Percentiles rank a stretch among this genome's conserved stretches.
These are phyloP conservation scores for Eilema depressum DNA, from an alignment of 2,888 invertebrate genomes.

Conservation along the genomic window DNA sequence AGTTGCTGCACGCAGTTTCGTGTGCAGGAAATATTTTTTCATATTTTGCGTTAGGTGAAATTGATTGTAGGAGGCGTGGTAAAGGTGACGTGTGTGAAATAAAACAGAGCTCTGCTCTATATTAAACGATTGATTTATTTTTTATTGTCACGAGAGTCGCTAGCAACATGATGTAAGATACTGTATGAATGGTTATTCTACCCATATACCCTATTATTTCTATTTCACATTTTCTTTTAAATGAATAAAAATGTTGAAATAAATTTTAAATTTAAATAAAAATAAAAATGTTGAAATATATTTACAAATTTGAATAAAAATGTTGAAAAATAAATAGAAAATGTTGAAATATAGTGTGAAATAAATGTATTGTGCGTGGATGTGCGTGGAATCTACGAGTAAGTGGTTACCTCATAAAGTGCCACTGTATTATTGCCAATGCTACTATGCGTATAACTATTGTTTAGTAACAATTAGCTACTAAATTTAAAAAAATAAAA, in stretches of 20 bases:
- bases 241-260: too few species aligned
- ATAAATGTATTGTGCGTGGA: background rate
- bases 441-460: background rate
- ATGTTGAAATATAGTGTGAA: background rate
- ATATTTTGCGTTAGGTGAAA: background rate
- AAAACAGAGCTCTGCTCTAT: background rate
- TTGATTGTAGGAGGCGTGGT: background rate
- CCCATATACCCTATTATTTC: background rate
- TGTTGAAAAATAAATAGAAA: background rate
- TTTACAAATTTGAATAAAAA: background rate
- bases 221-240: background rate
- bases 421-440: background rate
- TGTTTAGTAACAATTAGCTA: background rate
- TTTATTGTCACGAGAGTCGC: background rate
- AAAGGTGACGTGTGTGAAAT: background rate
- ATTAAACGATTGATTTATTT: conserved; percentile 1
- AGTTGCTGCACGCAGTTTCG: conserved; percentile 15
- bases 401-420: background rate
- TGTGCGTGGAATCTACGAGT: background rate
- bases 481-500: background rate
- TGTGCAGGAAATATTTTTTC: conserved; percentile 11
- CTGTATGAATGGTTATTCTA: too few species aligned
- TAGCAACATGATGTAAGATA: background rate
- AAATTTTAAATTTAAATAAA: too few species aligned
- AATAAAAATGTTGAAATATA: background rate